phyloP scores from a whole-genome alignment of 2,797 vertebrate species.

The Cyprinella venusta region DNA sequence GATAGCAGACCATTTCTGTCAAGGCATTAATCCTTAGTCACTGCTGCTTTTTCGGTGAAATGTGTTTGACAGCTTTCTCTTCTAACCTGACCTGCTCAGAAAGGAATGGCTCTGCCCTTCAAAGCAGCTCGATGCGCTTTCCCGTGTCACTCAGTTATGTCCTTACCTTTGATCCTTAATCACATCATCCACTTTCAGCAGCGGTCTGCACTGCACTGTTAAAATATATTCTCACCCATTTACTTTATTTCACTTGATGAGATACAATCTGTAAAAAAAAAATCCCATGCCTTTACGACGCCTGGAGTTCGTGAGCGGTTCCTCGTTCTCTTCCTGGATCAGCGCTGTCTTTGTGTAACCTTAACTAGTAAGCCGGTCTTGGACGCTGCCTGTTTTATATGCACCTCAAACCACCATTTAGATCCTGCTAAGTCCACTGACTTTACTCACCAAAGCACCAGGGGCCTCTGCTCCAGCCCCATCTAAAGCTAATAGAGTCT shows the following conservation, averaged over 20 bases:
- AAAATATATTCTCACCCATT: slow-evolving; percentile 45
- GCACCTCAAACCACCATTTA: slow-evolving; percentile 65
- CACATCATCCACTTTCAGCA: slow-evolving; percentile 29
- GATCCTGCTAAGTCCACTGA: slow-evolving; percentile 78
- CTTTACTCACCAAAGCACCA: slow-evolving; percentile 73
- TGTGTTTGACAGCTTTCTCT: slow-evolving; percentile 32
- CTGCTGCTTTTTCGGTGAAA: slow-evolving; percentile 24
- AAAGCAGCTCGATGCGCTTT: slow-evolving; percentile 43
- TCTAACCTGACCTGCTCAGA: slow-evolving; percentile 29
- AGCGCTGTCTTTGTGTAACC: slow-evolving; percentile 48
- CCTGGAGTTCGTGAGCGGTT: slow-evolving; percentile 41
- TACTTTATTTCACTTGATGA: slow-evolving; percentile 46
- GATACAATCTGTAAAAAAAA: slow-evolving; percentile 39
- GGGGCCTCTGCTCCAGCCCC: slow-evolving; percentile 67
- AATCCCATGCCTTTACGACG: slow-evolving; percentile 36
- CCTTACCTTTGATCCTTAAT: slow-evolving; percentile 53
- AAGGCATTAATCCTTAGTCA: slow-evolving; percentile 23
- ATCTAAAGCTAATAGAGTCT: slow-evolving; percentile 78
- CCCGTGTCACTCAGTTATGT: slow-evolving; percentile 40
- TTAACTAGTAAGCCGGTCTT: slow-evolving; percentile 47
- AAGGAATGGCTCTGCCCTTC: slow-evolving; percentile 41
- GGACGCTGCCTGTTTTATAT: slow-evolving; percentile 73
- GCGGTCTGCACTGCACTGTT: slow-evolving; percentile 21
- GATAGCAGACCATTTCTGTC: not conserved
- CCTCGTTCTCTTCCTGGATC: slow-evolving; percentile 44